Evolutionary conservation across 2,888 invertebrate species (phyloP).

Genomic region (Automeris io): DNA sequence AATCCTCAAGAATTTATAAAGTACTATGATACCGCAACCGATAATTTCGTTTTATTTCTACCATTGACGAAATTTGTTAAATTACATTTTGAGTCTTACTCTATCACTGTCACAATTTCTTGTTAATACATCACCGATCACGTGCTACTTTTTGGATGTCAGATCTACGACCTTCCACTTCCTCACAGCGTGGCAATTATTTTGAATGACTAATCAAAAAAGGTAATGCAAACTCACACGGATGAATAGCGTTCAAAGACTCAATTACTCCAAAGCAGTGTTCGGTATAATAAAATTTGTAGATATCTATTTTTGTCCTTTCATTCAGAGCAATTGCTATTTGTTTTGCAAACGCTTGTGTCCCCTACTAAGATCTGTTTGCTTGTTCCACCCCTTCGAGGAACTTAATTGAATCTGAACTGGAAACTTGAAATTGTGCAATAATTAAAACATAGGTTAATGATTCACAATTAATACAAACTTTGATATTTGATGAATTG

Average conservation of each 20-base stretch:
- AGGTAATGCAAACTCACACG: background rate
- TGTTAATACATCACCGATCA: too few relatives aligned
- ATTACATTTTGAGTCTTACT: too few relatives aligned
- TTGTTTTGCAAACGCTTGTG: conserved; percentile 3
- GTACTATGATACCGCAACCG: too few relatives aligned
- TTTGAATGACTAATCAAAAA: background rate
- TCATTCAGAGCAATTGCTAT: background rate
- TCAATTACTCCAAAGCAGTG: background rate
- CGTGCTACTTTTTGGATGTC: too few relatives aligned
- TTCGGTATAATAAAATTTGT: background rate
- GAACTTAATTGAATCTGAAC: conserved; percentile 1
- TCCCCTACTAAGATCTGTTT: background rate
- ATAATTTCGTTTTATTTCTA: too few relatives aligned
- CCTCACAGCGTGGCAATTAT: background rate
- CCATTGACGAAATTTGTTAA: too few relatives aligned
- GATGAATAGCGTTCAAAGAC: background rate
- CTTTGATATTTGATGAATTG: too few relatives aligned
- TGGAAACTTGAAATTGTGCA: background rate
- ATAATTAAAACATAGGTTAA: too few relatives aligned
- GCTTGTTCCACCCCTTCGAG: background rate
- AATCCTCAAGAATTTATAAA: too few relatives aligned
- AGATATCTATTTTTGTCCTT: background rate
- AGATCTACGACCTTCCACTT: too few relatives aligned
- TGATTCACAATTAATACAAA: too few relatives aligned
- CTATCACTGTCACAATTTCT: too few relatives aligned